Percentiles rank a stretch among this genome's conserved stretches.
These are phyloP conservation scores for Amphibalanus amphitrite DNA, from an alignment of 1,140 invertebrate genomes.

Conservation along the genomic window DNA sequence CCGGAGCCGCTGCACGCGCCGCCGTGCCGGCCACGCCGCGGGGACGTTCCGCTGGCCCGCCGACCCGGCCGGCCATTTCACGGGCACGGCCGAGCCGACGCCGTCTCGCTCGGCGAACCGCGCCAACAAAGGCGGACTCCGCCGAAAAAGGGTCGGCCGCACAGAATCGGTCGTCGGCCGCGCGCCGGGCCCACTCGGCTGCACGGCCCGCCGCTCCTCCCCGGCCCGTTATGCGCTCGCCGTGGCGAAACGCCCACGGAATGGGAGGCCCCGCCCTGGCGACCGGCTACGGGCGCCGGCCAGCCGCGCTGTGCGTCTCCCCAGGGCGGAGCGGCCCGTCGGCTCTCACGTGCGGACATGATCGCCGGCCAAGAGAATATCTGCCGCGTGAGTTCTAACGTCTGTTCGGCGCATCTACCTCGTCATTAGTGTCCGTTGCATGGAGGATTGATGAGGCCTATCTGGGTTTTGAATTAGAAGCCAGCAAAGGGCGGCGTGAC, in stretches of 20 bases:
- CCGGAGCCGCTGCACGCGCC: no score
- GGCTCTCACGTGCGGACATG: no score
- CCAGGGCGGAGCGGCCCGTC: no score
- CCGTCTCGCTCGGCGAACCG: not conserved
- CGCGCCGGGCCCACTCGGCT: not conserved
- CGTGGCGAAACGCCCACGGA: not conserved
- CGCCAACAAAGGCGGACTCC: not conserved
- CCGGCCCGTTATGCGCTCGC: not conserved
- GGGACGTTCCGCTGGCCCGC: no score
- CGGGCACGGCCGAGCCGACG: not conserved
- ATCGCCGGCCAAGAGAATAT: no score
- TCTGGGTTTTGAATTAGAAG: conserved; percentile 17
- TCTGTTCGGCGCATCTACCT: not conserved
- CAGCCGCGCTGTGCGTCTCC: not conserved
- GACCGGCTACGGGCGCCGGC: no score
- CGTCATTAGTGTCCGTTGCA: not conserved
- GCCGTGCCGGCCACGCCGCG: no score
- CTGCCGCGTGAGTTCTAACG: no score
- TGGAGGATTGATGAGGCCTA: conserved; percentile 5
- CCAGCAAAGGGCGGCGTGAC: conserved; percentile 17
- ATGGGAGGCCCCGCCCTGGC: no score
- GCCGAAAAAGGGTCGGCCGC: not conserved
- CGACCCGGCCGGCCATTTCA: not conserved
- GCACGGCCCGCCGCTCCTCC: no score
- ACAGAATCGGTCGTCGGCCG: not conserved